Conservation (phyloP, 2,797 vertebrate species). For the Moxostoma hubbsi region DNA sequence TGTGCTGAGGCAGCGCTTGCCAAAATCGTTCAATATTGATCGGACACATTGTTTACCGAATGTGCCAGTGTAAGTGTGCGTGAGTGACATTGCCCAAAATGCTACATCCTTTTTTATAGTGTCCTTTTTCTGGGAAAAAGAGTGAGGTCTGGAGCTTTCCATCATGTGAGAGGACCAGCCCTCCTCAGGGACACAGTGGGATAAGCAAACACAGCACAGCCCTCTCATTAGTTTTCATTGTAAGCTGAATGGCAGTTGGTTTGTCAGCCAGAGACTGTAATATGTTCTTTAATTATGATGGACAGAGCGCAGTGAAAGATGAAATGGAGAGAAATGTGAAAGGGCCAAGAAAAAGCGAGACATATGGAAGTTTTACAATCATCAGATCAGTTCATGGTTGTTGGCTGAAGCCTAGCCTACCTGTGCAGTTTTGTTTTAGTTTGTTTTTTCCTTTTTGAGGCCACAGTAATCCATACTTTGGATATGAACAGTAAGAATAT, state of each 20-base stretch:
- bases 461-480: not conserved
- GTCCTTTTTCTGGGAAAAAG: conserved; percentile 17
- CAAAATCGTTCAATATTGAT: conserved; percentile 53
- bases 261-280: conserved; percentile 25
- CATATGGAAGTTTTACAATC: not conserved
- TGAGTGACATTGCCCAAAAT: conserved; percentile 40
- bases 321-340: conserved; percentile 18
- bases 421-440: not conserved
- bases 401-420: not conserved
- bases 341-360: not conserved
- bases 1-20: conserved; percentile 53
- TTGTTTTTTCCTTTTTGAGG: no score
- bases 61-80: conserved; percentile 29
- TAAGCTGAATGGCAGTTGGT: conserved; percentile 24
- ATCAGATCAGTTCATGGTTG: not conserved
- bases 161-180: conserved; percentile 17
- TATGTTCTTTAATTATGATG: conserved; percentile 46
- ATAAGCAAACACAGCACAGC: conserved; percentile 21
- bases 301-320: conserved; percentile 16
- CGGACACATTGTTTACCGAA: conserved; percentile 44
- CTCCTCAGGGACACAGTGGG: conserved; percentile 4
- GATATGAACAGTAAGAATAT: not conserved
- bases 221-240: conserved; percentile 41
- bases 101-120: not conserved
- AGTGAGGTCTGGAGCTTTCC: conserved; percentile 11